A percentile compares a stretch with the other conserved stretches of the same genome.
Evolutionary conservation across 2,797 vertebrate genomes (phyloP).

Genomic region (Chelonia mydas): DNA sequence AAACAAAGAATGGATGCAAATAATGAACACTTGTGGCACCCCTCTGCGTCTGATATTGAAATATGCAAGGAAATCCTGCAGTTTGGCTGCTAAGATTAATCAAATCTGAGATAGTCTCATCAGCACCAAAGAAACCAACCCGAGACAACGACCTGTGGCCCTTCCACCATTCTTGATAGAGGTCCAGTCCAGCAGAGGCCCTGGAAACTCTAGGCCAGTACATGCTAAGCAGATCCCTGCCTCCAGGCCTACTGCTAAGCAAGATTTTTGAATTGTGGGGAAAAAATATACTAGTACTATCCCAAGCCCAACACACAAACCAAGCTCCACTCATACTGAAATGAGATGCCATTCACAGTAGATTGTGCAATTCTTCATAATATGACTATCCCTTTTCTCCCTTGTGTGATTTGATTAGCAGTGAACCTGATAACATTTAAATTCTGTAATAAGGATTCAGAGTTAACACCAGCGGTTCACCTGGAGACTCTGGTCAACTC

Average conservation of each 20-base stretch:
- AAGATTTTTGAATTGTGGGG: background rate
- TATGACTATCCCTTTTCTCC: background rate
- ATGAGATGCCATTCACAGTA: background rate
- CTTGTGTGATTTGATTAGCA: background rate
- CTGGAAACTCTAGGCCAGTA: background rate
- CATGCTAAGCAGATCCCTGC: background rate
- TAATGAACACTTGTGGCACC: background rate
- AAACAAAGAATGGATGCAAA: background rate
- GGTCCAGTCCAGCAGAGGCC: background rate
- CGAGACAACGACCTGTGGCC: background rate
- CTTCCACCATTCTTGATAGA: background rate
- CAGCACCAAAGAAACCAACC: background rate
- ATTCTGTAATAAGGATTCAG: background rate
- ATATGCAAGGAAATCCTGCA: background rate
- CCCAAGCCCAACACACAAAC: background rate
- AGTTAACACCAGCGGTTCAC: background rate
- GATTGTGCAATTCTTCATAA: background rate
- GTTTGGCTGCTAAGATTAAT: background rate
- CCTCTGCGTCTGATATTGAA: background rate
- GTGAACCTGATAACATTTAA: background rate
- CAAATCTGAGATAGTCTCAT: background rate
- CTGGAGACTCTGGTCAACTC: background rate
- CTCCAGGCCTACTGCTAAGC: background rate
- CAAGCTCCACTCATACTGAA: background rate
- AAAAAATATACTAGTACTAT: rapidly evolving